Percentiles rank a stretch among this genome's conserved stretches.
Conservation (phyloP, 2,797 vertebrate species). For the Mareca penelope region DNA sequence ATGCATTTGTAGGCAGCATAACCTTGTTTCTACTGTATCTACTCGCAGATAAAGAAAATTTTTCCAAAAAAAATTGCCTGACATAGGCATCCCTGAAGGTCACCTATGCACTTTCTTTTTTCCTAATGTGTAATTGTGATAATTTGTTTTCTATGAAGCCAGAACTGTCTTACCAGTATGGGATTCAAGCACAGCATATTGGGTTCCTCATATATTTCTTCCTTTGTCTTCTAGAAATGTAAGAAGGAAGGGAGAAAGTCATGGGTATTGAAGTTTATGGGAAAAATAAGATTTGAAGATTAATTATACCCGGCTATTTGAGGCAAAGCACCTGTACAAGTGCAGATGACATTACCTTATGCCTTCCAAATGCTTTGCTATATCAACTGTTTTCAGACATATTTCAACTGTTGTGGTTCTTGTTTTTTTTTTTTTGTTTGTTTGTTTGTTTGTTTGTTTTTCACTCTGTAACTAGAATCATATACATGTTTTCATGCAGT, state of each 20-base stretch:
- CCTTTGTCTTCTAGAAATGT: accelerated
- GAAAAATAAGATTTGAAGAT: background rate
- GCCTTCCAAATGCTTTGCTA: background rate
- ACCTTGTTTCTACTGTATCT: background rate
- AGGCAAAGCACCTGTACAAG: background rate
- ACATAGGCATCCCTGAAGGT: background rate
- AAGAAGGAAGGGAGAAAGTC: background rate
- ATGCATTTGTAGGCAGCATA: background rate
- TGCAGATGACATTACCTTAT: background rate
- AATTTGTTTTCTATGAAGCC: background rate
- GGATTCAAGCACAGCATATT: background rate
- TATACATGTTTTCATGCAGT: background rate
- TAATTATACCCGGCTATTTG: background rate
- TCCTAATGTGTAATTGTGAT: background rate
- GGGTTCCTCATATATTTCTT: background rate
- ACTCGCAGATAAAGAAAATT: background rate
- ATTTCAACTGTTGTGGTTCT: background rate
- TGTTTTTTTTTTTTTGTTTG: background rate
- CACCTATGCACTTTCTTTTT: background rate
- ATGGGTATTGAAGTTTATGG: accelerated
- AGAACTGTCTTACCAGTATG: background rate
- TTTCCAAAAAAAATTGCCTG: background rate
- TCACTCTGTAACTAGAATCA: background rate
- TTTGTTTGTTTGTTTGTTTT: background rate
- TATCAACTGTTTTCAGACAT: background rate